Conservation (phyloP, 2,113 vertebrate genomes). For the Epinephelus fuscoguttatus region DNA sequence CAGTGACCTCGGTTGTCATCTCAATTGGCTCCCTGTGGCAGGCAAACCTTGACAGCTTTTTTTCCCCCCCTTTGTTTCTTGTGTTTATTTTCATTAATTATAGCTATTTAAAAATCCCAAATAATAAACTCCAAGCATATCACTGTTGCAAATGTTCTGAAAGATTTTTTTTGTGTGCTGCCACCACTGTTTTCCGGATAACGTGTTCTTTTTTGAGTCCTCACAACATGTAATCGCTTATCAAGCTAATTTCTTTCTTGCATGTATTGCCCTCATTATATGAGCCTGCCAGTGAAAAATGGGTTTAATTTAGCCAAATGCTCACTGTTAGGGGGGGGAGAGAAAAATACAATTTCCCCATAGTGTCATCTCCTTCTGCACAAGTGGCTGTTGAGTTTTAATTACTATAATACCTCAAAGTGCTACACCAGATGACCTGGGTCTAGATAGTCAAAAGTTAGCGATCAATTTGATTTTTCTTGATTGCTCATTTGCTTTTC, state of each 20-base stretch:
- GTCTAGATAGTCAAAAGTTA: constrained; percentile 52
- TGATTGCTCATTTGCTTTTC: constrained; percentile 23
- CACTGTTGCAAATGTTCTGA: constrained; percentile 23
- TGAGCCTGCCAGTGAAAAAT: constrained; percentile 80
- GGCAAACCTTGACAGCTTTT: constrained; percentile 17
- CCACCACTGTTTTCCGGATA: constrained; percentile 38
- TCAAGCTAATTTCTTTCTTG: constrained; percentile 75
- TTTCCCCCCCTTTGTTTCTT: background rate
- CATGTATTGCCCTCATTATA: constrained; percentile 76
- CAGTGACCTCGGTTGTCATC: constrained; percentile 36
- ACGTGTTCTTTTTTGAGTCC: constrained; percentile 51
- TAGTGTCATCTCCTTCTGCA: constrained; percentile 81
- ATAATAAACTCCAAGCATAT: constrained; percentile 19
- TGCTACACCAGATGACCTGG: constrained; percentile 65
- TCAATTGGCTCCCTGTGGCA: constrained; percentile 25
- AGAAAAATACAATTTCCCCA: constrained; percentile 78
- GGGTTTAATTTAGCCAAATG: constrained; percentile 85
- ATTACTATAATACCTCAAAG: constrained; percentile 83
- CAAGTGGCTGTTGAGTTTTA: constrained; percentile 81
- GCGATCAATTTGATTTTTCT: constrained; percentile 44
- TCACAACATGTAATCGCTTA: constrained; percentile 67
- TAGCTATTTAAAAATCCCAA: background rate
- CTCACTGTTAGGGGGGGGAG: constrained; percentile 48
- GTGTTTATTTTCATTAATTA: constrained; percentile 16
- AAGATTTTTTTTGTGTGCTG: background rate